Evolutionary conservation across 2,797 vertebrate species (phyloP).

Genomic region (Mus minutoides): DNA sequence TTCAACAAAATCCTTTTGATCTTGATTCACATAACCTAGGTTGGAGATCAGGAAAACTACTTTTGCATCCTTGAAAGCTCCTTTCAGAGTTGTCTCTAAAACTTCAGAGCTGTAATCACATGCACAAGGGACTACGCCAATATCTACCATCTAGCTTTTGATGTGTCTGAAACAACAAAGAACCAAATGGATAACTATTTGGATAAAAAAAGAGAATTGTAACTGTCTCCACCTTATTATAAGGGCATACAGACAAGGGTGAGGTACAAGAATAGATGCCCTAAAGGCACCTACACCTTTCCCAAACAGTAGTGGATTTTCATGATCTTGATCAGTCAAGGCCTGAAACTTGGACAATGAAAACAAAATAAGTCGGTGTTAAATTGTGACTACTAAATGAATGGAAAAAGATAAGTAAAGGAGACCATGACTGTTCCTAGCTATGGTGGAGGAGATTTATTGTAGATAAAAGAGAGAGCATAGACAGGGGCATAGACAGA

Average conservation of each 20-base stretch:
- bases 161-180: conserved; percentile 13
- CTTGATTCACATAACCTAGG: not conserved
- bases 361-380: conserved; percentile 26
- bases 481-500: not conserved
- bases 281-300: not conserved
- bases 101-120: not conserved
- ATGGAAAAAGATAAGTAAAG: not conserved
- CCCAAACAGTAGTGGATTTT: not conserved
- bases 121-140: not conserved
- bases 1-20: conserved; percentile 52
- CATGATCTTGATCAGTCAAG: conserved; percentile 9
- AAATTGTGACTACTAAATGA: conserved; percentile 36
- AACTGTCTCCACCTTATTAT: not conserved
- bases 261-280: conserved; percentile 9
- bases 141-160: not conserved
- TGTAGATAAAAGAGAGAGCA: not conserved
- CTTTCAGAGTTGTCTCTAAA: conserved; percentile 9
- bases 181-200: not conserved
- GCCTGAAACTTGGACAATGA: not conserved
- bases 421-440: not conserved
- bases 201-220: conserved; percentile 1
- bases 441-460: not conserved
- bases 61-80: not conserved
- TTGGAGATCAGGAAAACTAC: conserved; percentile 54
- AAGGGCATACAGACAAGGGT: not conserved